Percentiles rank a stretch among this genome's conserved stretches.
Conservation (phyloP, 2,888 invertebrate genomes). For the Seira ritae region DNA sequence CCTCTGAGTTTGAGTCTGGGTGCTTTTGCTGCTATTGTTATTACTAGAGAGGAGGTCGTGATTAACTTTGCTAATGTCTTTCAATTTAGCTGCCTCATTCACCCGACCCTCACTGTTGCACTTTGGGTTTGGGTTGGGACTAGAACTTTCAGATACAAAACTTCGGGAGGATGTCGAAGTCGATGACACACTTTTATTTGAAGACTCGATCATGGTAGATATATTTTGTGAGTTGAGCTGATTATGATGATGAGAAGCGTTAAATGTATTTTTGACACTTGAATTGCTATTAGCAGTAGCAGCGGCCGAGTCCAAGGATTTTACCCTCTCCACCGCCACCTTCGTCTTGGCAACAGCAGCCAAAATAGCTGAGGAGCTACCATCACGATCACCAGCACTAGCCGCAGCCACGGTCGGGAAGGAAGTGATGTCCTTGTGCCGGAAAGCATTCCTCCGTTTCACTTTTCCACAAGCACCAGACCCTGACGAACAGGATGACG, state of each 20-base stretch:
- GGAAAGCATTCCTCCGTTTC: slow-evolving; percentile 72
- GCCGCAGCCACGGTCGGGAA: slow-evolving; percentile 54
- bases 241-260: neutral
- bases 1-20: slow-evolving; percentile 66
- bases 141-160: slow-evolving; percentile 42
- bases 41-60: slow-evolving; percentile 27
- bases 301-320: slow-evolving; percentile 64
- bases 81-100: slow-evolving; percentile 41
- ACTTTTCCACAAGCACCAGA: slow-evolving; percentile 71
- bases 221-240: too few species aligned
- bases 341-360: slow-evolving; percentile 59
- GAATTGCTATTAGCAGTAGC: slow-evolving; percentile 36
- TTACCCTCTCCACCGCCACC: slow-evolving; percentile 70
- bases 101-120: slow-evolving; percentile 22
- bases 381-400: too few species aligned
- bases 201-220: slow-evolving; percentile 31
- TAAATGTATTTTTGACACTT: neutral
- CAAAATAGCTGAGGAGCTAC: slow-evolving; percentile 51
- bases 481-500: slow-evolving; percentile 65
- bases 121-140: slow-evolving; percentile 30
- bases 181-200: slow-evolving; percentile 58
- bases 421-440: slow-evolving; percentile 68
- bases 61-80: slow-evolving; percentile 7
- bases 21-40: slow-evolving; percentile 41
- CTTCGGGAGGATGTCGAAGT: too few species aligned